Evolutionary conservation across 1,140 invertebrate species (phyloP).

Genomic region (Rhizoglyphus robini): DNA sequence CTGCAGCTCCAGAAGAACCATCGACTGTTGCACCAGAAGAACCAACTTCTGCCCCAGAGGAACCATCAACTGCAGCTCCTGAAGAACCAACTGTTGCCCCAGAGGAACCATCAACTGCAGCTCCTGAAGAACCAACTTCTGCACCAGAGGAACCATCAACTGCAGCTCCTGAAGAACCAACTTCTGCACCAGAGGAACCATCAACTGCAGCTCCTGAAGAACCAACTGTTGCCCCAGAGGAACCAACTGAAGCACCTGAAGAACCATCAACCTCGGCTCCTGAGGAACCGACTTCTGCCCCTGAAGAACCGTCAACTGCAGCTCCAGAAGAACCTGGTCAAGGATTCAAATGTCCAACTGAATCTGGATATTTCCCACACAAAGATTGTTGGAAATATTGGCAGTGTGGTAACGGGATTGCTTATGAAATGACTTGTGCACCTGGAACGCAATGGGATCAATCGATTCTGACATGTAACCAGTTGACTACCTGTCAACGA

Average conservation of each 20-base stretch:
- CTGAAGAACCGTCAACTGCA: background rate
- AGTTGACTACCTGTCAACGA: background rate
- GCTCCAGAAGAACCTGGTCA: background rate
- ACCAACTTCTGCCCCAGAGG: background rate
- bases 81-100: background rate
- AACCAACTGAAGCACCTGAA: background rate
- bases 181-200: too few relatives aligned
- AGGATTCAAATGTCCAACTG: slow-evolving; percentile 5
- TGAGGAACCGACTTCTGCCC: background rate
- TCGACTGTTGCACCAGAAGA: background rate
- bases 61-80: background rate
- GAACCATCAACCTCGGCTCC: background rate
- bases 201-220: background rate
- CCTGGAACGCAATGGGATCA: background rate
- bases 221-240: background rate
- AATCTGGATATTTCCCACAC: background rate
- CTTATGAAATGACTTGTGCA: background rate
- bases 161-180: too few relatives aligned
- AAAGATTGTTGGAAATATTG: background rate
- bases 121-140: background rate
- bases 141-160: background rate
- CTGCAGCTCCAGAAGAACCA: background rate
- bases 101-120: background rate
- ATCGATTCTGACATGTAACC: background rate
- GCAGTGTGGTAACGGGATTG: background rate